Evolutionary conservation across 2,888 invertebrate genomes (phyloP), one percentile per base, ranked within the genome.

Genomic region (Orthonevra nobilis): DNA sequence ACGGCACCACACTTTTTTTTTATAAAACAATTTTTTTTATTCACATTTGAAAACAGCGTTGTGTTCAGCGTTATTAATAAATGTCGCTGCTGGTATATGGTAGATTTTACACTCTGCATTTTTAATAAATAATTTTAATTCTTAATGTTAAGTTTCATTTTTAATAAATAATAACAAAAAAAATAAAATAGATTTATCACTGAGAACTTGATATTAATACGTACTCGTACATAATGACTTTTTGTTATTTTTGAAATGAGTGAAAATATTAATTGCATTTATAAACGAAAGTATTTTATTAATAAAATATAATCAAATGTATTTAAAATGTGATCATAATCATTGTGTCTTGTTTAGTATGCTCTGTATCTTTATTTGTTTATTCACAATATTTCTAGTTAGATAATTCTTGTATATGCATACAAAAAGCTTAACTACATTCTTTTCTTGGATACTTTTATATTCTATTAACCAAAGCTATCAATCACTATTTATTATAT

Each of bases 381-480:
- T 60, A 28, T 26, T 58, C 30, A 40, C 48, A 48, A 46, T 56
- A 52, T 40, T 10, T 48, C 36, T 32, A 44, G 14, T 68, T 52
- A 23, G 52, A 64, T 52, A 42, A 50, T 64, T 50, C n/a, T 58
- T 54, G 28, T 77, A 77, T n/a, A n/a, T n/a, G 77, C 72, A 77
- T 77, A 77, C 72, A 70, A 77, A 77, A 77, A 77, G 77, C 77
- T 60, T 72, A 64, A 64, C 56, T 60, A 77, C 69, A 42, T 56
- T 63, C 52, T 66, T 10, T 26, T 48, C 19, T 61, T 32, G 20
- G 20, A 12, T 64, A n/a, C 36, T 48, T 46, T 60, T 4, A 34
- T 56, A 23, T 42, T 20, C 9, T 48, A 54, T 64, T 66, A 38
- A 75, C 63, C 63, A 60, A 60, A 64, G 50, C 48, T 64, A 48